Conservation (phyloP, 2,797 vertebrate genomes). For the Mico argentatus region DNA sequence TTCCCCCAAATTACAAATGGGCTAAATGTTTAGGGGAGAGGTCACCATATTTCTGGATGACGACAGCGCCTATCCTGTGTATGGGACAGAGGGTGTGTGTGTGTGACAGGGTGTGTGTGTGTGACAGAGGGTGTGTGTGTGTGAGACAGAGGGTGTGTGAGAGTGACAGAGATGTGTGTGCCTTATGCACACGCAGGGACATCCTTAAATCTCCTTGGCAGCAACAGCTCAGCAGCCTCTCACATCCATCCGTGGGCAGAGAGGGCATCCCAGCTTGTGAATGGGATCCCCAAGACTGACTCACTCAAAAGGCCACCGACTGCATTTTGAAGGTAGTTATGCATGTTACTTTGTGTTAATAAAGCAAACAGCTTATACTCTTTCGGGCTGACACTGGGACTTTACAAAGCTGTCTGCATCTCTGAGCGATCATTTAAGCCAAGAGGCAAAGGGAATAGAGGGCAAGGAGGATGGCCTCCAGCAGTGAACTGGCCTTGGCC, state of each 20-base stretch:
- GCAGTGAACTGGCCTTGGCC: background rate
- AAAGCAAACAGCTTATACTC: background rate
- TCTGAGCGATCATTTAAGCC: background rate
- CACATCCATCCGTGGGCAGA: background rate
- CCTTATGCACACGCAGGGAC: background rate
- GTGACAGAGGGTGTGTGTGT: no score
- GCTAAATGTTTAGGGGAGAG: conserved; percentile 51
- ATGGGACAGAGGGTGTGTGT: conserved; percentile 39
- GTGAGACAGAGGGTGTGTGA: no score
- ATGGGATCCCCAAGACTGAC: background rate
- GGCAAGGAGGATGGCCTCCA: background rate
- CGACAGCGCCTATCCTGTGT: conserved; percentile 65
- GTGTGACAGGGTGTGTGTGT: background rate
- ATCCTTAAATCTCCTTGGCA: background rate
- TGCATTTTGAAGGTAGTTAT: background rate
- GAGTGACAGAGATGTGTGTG: background rate
- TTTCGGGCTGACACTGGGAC: background rate
- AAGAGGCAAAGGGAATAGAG: background rate
- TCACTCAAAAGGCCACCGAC: background rate
- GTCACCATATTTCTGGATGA: conserved; percentile 69
- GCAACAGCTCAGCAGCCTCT: background rate
- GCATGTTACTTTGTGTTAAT: background rate
- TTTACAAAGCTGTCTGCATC: background rate
- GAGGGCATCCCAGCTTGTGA: background rate
- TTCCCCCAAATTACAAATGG: conserved; percentile 75